phyloP scores from a whole-genome alignment of 1,140 invertebrate genomes.

The Neodiprion lecontei region DNA sequence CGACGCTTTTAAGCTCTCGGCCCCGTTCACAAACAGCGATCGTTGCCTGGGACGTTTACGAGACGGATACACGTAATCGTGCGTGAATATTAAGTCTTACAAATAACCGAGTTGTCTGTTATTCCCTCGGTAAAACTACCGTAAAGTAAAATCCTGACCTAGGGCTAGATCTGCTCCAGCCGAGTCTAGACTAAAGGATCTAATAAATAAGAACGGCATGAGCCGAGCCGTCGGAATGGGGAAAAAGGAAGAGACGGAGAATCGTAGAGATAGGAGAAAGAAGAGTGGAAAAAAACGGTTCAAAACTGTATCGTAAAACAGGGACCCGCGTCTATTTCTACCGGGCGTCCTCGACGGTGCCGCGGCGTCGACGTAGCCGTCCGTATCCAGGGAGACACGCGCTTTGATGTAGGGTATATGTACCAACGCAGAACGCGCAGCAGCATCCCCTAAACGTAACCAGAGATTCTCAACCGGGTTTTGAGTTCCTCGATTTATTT shows the following conservation, averaged over 20 bases:
- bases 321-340: conserved; percentile 2
- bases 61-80: neutral
- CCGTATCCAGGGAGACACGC: conserved; percentile 8
- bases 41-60: too few species aligned
- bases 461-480: conserved; percentile 19
- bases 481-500: neutral
- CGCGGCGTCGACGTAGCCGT: neutral
- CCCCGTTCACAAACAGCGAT: too few species aligned
- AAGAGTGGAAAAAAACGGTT: neutral
- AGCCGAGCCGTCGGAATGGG: neutral
- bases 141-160: conserved; percentile 3
- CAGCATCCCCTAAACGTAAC: conserved; percentile 15
- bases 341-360: neutral
- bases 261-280: neutral
- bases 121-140: neutral
- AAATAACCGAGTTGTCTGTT: neutral
- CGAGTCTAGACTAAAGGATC: neutral
- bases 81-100: neutral
- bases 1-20: too few species aligned
- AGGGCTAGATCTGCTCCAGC: neutral
- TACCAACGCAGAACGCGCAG: conserved; percentile 5
- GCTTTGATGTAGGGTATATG: conserved; percentile 15
- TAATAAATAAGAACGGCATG: conserved; percentile 4
- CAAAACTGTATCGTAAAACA: conserved; percentile 6
- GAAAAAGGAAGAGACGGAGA: neutral